Conservation (phyloP, 2,888 invertebrate genomes). For the Dysmachus trigonus region DNA sequence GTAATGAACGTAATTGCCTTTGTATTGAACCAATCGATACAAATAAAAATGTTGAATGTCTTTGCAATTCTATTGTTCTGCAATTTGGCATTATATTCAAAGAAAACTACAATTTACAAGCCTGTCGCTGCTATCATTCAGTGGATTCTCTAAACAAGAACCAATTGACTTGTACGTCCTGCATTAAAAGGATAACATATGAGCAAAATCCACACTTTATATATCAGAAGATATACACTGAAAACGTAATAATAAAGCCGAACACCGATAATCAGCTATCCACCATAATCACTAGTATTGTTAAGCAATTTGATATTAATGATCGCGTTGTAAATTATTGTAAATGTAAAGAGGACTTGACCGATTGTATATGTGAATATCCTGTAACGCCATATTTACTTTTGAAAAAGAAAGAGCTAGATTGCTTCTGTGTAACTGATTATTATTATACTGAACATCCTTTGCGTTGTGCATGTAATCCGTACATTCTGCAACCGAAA, state of each 20-base stretch:
- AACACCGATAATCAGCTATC: not conserved
- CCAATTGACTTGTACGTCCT: not conserved
- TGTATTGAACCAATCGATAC: not conserved
- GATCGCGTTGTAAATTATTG: not conserved
- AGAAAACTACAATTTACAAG: not conserved
- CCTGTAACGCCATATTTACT: not conserved
- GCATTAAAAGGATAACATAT: not conserved
- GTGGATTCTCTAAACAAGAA: not conserved
- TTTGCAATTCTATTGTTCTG: not conserved
- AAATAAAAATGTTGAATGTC: not conserved
- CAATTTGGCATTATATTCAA: not conserved
- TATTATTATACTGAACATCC: not conserved
- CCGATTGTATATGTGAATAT: not conserved
- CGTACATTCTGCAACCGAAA: not conserved
- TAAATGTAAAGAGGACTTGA: not conserved
- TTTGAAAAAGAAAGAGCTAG: not conserved
- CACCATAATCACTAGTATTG: not conserved
- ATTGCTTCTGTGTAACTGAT: not conserved
- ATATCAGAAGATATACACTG: not conserved
- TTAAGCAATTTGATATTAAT: not conserved
- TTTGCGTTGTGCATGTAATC: not conserved
- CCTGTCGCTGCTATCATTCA: not conserved
- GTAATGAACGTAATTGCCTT: not conserved
- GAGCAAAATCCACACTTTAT: not conserved
- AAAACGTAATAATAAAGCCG: not conserved